Evolutionary conservation across 2,888 invertebrate species (phyloP).

Genomic region (Lasioglossum morio): DNA sequence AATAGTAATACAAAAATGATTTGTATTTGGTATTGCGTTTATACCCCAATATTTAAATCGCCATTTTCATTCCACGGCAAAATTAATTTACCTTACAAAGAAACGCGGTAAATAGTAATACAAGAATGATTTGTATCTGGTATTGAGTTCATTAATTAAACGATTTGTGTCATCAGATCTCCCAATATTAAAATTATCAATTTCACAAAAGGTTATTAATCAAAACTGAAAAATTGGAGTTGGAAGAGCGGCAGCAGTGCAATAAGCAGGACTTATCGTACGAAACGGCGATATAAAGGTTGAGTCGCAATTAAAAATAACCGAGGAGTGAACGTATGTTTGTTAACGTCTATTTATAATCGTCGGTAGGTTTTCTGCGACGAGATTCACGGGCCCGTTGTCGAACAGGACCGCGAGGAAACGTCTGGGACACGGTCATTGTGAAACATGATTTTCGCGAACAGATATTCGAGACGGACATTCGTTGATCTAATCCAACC

Average conservation of each 20-base stretch:
- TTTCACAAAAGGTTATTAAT: neutral
- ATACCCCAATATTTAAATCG: no score
- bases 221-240: neutral
- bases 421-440: neutral
- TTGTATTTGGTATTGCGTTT: no score
- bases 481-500: neutral
- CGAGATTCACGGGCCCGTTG: constrained; percentile 34
- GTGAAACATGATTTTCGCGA: constrained; percentile 34
- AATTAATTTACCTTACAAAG: no score
- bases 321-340: constrained; percentile 34
- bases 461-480: constrained; percentile 33
- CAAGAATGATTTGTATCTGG: no score
- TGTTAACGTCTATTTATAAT: constrained; percentile 58
- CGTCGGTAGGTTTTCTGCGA: constrained; percentile 38
- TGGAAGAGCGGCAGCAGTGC: neutral
- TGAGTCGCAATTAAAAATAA: constrained; percentile 56
- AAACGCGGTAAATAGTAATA: no score
- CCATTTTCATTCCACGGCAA: no score
- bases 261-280: constrained; percentile 10
- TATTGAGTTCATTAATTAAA: neutral
- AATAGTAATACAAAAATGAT: no score
- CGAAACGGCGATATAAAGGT: constrained; percentile 34
- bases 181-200: neutral
- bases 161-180: neutral
- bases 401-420: constrained; percentile 19